Percentiles rank a stretch among this genome's conserved stretches.
These are phyloP conservation scores for Poecilia picta DNA, from an alignment of 2,797 vertebrate species.

Conservation along the genomic window DNA sequence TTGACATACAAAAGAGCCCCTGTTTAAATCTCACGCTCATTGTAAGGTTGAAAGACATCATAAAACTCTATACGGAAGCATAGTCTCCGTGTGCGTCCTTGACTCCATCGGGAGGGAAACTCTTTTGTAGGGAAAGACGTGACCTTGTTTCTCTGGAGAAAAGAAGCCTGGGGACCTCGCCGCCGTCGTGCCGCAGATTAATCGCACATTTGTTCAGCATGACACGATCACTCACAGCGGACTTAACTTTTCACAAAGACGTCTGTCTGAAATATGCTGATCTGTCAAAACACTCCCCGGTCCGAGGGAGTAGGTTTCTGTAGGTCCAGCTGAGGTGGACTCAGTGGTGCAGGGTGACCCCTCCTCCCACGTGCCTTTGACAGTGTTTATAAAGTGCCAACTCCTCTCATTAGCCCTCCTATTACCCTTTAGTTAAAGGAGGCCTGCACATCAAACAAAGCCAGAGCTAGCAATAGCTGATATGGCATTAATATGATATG, in stretches of 20 bases:
- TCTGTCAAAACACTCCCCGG: slow-evolving; percentile 56
- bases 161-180: slow-evolving; percentile 43
- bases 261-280: slow-evolving; percentile 58
- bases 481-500: slow-evolving; percentile 80
- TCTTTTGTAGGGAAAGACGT: slow-evolving; percentile 48
- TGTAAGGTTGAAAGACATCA: slow-evolving; percentile 75
- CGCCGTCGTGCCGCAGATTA: slow-evolving; percentile 55
- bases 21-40: slow-evolving; percentile 80
- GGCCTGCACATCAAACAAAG: slow-evolving; percentile 72
- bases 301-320: slow-evolving; percentile 43
- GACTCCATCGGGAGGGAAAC: slow-evolving; percentile 38
- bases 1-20: slow-evolving; percentile 81
- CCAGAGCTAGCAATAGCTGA: slow-evolving; percentile 69
- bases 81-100: slow-evolving; percentile 63
- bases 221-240: slow-evolving; percentile 45
- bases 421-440: slow-evolving; percentile 68
- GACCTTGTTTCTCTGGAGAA: slow-evolving; percentile 46
- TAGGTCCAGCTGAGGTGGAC: slow-evolving; percentile 62
- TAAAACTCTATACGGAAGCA: slow-evolving; percentile 71
- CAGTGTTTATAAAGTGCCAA: slow-evolving; percentile 80
- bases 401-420: slow-evolving; percentile 74
- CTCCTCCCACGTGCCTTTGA: slow-evolving; percentile 70
- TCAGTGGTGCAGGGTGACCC: slow-evolving; percentile 64
- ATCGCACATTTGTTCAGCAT: slow-evolving; percentile 65
- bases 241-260: slow-evolving; percentile 68